Conservation (phyloP, 1,140 invertebrate species). For the Eufriesea mexicana region DNA sequence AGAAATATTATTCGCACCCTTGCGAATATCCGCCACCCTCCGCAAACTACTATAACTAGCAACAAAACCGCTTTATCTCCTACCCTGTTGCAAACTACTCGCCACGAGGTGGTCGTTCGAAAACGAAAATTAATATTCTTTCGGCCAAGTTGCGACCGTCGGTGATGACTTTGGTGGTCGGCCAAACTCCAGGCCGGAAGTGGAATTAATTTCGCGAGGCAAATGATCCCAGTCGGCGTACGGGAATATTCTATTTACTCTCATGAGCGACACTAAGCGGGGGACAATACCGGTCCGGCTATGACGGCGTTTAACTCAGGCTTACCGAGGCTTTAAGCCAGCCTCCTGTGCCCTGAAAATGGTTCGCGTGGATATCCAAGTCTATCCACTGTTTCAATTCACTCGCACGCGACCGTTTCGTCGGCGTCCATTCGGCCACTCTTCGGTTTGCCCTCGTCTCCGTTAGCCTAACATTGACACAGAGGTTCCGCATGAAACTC, state of each 20-base stretch:
- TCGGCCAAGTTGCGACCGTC: neutral
- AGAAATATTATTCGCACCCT: too few species aligned
- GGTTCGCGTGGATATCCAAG: conserved; percentile 47
- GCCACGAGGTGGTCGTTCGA: too few species aligned
- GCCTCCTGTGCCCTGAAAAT: conserved; percentile 50
- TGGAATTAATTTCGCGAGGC: conserved; percentile 58
- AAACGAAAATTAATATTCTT: conserved; percentile 32
- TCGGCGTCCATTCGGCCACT: neutral
- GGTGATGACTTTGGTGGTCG: conserved; percentile 20
- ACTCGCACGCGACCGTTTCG: conserved; percentile 37
- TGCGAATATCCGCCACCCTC: too few species aligned
- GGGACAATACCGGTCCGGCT: conserved; percentile 53
- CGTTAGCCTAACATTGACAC: neutral
- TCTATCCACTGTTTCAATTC: conserved; percentile 59
- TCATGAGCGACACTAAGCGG: conserved; percentile 62
- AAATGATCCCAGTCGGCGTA: conserved; percentile 59
- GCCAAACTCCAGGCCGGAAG: conserved; percentile 11
- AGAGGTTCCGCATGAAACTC: conserved; percentile 14
- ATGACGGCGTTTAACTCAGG: conserved; percentile 66
- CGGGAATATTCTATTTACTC: conserved; percentile 65
- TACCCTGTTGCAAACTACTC: too few species aligned
- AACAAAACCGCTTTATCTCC: neutral
- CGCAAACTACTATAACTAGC: neutral
- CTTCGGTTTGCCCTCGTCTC: neutral
- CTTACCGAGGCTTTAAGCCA: conserved; percentile 60